Base-by-base conservation (phyloP, 1,140 invertebrate genomes). In the Berghia stephanieae region DNA sequence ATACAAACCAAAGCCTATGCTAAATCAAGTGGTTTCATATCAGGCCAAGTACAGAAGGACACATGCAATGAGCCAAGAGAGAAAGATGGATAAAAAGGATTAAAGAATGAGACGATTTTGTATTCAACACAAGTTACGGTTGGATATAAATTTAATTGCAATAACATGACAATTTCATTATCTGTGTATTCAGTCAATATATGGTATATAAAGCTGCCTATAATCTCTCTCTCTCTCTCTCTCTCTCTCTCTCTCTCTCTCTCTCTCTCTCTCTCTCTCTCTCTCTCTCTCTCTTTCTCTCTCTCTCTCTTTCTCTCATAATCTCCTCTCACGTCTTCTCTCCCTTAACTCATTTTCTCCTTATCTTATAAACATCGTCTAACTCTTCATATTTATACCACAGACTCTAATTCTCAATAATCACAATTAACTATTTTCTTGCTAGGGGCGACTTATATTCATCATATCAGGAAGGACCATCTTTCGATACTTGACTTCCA, bases 401-500 rank as follows among this genome's bases (percentile, higher is more conserved):
- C n/a, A 31, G 8, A 63, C 10, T 63, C 18, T 8, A 27, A 27
- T 63, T 63, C 8, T 31, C 8, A 24, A 10, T 16, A 8, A 8
- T 63, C 18, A 63, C 57, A 63, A 63, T 24, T 31, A 63, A 63
- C 57, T 10, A 8, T 63, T 63, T 10, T 8, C 10, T 63, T 24
- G 57, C 57, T 8, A 16, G 8, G 8, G 57, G 8, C 27, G 18
- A 16, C 81, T 83, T 18, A 86, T 84, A 70, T 85, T 82, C 72
- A 86, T 60, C 85, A 89, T 86, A 44, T 88, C 87, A 1, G 83
- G 68, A 40, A 88, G 78, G 27, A 89, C 81, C 67, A 83, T 85
- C 40, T 84, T 85, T 10, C 87, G 79, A 77, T 86, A 88, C 78
- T 83, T 86, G 16, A 79, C 82, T 71, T 89, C 87, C 63, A 89